Evolutionary conservation across 1,140 invertebrate genomes (phyloP).

Genomic region (Bacillus rossius): DNA sequence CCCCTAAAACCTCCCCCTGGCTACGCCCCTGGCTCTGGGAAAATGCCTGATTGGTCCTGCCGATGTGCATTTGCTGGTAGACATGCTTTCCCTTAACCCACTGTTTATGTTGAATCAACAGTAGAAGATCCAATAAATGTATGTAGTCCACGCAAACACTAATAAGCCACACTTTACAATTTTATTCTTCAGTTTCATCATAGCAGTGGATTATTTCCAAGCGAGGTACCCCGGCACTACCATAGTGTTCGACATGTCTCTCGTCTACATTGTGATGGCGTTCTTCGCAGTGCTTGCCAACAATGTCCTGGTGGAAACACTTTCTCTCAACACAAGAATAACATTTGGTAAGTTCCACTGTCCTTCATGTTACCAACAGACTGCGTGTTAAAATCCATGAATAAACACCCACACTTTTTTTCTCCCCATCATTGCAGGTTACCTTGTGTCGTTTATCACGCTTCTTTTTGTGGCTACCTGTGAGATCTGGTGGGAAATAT

Average conservation of each 20-base stretch:
- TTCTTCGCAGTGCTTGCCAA: slow-evolving; percentile 81
- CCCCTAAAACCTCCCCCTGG: too few relatives aligned
- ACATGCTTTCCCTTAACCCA: too few relatives aligned
- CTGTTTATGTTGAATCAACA: too few relatives aligned
- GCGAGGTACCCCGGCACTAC: slow-evolving; percentile 72
- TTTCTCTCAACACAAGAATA: slow-evolving; percentile 75
- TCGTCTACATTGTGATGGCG: slow-evolving; percentile 82
- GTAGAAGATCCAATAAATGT: too few relatives aligned
- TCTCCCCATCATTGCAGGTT: slow-evolving; percentile 50
- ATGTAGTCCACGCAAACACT: too few relatives aligned
- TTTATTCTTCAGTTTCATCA: slow-evolving; percentile 78
- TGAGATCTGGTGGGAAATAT: slow-evolving; percentile 79
- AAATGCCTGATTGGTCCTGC: too few relatives aligned
- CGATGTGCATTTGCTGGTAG: too few relatives aligned
- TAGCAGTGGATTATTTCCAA: slow-evolving; percentile 87
- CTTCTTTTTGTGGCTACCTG: slow-evolving; percentile 76
- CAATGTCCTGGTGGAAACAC: slow-evolving; percentile 77
- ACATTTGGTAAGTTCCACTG: slow-evolving; percentile 62
- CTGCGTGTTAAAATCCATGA: background rate
- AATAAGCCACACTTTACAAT: too few relatives aligned
- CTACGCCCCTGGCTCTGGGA: too few relatives aligned
- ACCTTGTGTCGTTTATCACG: slow-evolving; percentile 72
- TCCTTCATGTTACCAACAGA: background rate
- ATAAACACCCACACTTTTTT: background rate
- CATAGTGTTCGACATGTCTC: slow-evolving; percentile 88